phyloP scores from a whole-genome alignment of 2,797 vertebrate genomes.

The Catostomus latipinnis region DNA sequence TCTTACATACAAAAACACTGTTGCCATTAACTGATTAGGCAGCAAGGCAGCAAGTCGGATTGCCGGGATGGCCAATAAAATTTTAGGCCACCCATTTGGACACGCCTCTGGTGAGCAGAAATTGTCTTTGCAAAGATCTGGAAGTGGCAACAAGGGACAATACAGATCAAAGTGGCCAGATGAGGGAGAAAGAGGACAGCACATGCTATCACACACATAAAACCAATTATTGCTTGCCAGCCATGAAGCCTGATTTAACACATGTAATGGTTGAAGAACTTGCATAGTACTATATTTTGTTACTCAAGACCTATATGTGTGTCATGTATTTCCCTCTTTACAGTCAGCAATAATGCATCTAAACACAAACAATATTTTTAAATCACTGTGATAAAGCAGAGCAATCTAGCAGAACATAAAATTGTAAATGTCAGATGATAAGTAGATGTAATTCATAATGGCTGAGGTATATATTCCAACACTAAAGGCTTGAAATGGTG shows the following conservation, averaged over 20 bases:
- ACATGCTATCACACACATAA: neutral
- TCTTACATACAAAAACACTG: too few species aligned
- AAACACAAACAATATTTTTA: constrained; percentile 44
- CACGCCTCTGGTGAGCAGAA: constrained; percentile 26
- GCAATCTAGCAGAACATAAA: constrained; percentile 44
- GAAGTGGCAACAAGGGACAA: constrained; percentile 23
- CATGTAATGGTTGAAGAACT: neutral
- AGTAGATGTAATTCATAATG: constrained; percentile 58
- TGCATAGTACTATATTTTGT: neutral
- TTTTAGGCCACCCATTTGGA: too few species aligned
- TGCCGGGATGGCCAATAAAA: too few species aligned
- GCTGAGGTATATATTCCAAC: constrained; percentile 48
- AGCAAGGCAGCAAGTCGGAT: too few species aligned
- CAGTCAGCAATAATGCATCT: constrained; percentile 33
- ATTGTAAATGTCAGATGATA: constrained; percentile 43
- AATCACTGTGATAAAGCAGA: constrained; percentile 45
- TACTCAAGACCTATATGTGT: neutral
- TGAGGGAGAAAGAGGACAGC: constrained; percentile 11
- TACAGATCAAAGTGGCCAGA: constrained; percentile 40
- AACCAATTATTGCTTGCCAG: constrained; percentile 15
- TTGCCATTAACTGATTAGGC: too few species aligned
- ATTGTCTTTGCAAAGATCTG: constrained; percentile 25
- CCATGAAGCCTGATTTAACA: neutral
- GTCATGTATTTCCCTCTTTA: constrained; percentile 17
- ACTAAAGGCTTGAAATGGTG: constrained; percentile 36